These are phyloP conservation scores for Tipula confusa DNA, from an alignment of 2,888 invertebrate genomes.

Conservation along the genomic window DNA sequence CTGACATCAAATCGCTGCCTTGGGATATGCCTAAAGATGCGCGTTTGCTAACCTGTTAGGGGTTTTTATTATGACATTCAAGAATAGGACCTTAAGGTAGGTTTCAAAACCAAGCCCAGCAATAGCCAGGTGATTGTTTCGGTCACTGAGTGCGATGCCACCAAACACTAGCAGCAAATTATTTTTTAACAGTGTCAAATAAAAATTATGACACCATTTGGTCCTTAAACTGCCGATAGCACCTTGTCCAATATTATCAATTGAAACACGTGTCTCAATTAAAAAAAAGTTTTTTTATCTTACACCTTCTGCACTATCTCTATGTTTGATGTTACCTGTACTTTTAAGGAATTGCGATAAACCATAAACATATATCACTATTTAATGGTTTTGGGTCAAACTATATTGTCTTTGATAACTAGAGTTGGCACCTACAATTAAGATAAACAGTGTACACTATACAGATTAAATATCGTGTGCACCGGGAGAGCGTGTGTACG, in stretches of 20 bases:
- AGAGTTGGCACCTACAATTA: neutral
- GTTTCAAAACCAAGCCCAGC: no score
- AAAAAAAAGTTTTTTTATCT: neutral
- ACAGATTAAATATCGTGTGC: neutral
- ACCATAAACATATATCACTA: slow-evolving; percentile 14
- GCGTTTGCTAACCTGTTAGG: no score
- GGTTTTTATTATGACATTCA: no score
- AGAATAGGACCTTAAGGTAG: no score
- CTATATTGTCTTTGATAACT: neutral
- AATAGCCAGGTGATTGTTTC: no score
- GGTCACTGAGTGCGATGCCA: no score
- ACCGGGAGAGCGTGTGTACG: no score
- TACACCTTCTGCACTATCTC: neutral
- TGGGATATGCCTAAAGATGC: no score
- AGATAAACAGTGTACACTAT: neutral
- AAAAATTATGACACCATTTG: neutral
- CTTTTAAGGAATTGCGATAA: neutral
- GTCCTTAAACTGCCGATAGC: neutral
- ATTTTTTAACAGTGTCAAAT: no score
- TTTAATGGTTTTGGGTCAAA: neutral
- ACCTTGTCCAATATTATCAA: neutral
- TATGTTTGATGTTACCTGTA: neutral
- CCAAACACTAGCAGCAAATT: no score
- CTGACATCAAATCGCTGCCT: no score
- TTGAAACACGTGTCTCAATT: neutral